Conservation (phyloP, 2,113 vertebrate genomes). For the Perccottus glenii region DNA sequence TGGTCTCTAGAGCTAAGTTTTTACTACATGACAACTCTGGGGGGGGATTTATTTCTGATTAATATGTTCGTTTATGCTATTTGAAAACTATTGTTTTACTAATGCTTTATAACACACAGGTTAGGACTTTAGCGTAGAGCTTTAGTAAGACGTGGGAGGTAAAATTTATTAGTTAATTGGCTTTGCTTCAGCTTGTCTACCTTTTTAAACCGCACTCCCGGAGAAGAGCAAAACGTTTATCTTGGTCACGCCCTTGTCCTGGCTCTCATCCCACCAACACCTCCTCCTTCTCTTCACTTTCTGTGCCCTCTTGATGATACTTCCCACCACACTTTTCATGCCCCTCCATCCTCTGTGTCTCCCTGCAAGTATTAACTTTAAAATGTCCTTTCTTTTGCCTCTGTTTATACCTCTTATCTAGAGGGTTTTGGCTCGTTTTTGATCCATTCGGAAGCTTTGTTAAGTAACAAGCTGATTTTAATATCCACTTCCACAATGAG, state of each 20-base stretch:
- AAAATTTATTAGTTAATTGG: slow-evolving; percentile 69
- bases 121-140: slow-evolving; percentile 34
- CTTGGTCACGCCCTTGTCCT: slow-evolving; percentile 23
- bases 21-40: too few species aligned
- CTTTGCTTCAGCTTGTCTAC: slow-evolving; percentile 67
- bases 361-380: slow-evolving; percentile 3
- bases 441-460: slow-evolving; percentile 17
- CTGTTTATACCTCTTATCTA: slow-evolving; percentile 25
- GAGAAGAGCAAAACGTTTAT: slow-evolving; percentile 49
- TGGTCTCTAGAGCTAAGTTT: too few species aligned
- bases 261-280: slow-evolving; percentile 14
- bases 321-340: slow-evolving; percentile 1
- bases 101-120: not conserved
- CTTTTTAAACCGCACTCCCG: slow-evolving; percentile 48
- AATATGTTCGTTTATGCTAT: too few species aligned
- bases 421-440: not conserved
- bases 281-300: not conserved
- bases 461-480: slow-evolving; percentile 55
- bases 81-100: too few species aligned
- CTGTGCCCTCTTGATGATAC: slow-evolving; percentile 1
- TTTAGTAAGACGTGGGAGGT: slow-evolving; percentile 43
- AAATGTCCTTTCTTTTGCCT: not conserved
- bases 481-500: slow-evolving; percentile 39
- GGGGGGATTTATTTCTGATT: too few species aligned
- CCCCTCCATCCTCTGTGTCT: not conserved